phyloP scores from a whole-genome alignment of 2,888 invertebrate genomes.

The Andrena haemorrhoa region DNA sequence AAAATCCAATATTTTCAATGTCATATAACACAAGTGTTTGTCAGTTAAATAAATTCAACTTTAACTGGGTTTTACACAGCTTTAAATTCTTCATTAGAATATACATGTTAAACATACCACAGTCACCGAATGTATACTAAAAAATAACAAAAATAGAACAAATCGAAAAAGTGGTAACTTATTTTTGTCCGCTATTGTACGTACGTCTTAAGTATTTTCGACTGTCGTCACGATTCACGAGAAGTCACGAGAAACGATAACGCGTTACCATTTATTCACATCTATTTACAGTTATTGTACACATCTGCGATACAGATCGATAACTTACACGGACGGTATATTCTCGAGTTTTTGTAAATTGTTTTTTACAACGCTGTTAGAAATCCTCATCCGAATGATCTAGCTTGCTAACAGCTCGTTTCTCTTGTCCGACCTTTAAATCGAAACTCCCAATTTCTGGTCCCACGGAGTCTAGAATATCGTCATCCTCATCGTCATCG shows the following conservation, averaged over 20 bases:
- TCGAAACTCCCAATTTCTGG: slow-evolving; percentile 77
- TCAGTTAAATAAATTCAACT: no score
- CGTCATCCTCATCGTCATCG: slow-evolving; percentile 88
- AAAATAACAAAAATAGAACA: no score
- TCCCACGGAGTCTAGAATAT: slow-evolving; percentile 82
- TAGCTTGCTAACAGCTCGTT: slow-evolving; percentile 79
- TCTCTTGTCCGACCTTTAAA: slow-evolving; percentile 78
- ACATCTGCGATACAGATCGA: slow-evolving; percentile 42
- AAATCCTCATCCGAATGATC: slow-evolving; percentile 83
- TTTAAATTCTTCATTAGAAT: no score
- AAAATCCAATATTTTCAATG: no score
- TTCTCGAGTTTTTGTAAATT: slow-evolving; percentile 42
- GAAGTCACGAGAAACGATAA: slow-evolving; percentile 8
- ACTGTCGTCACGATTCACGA: slow-evolving; percentile 13
- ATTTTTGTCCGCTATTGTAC: not conserved
- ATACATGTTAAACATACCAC: no score
- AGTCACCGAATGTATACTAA: no score
- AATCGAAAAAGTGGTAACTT: no score
- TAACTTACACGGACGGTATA: slow-evolving; percentile 47
- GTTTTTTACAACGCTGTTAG: slow-evolving; percentile 65
- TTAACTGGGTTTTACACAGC: no score
- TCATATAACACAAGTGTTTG: no score
- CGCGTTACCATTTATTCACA: slow-evolving; percentile 35
- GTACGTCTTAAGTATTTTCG: slow-evolving; percentile 21
- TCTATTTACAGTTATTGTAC: slow-evolving; percentile 46